phyloP scores from a whole-genome alignment of 2,888 invertebrate genomes.

The Cantharis flavilabris region DNA sequence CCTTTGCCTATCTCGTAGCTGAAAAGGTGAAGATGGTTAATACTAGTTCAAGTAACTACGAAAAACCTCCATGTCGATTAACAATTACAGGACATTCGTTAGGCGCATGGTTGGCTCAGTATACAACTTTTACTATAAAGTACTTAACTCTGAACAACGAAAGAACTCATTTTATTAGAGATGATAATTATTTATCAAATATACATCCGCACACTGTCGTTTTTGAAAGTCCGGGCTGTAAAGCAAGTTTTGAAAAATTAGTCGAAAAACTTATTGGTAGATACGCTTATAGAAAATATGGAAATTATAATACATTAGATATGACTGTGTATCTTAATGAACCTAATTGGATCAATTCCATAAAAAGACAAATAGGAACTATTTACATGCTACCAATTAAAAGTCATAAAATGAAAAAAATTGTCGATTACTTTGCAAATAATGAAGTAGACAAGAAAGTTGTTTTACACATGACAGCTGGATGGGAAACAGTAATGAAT shows the following conservation, averaged over 20 bases:
- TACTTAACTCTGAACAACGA: conserved; percentile 7
- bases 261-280: conserved; percentile 1
- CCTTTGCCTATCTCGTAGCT: conserved; percentile 14
- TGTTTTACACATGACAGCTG: conserved; percentile 12
- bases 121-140: conserved; percentile 18
- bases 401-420: conserved; percentile 2
- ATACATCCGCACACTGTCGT: conserved; percentile 25
- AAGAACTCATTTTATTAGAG: conserved; percentile 10
- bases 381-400: conserved; percentile 4
- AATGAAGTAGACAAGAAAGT: not conserved
- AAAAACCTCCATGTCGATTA: not conserved
- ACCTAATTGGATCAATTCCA: conserved; percentile 14
- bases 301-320: conserved; percentile 17
- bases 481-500: not conserved
- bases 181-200: conserved; percentile 12
- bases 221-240: conserved; percentile 28
- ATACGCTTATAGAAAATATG: conserved; percentile 13
- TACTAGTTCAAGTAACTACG: not conserved
- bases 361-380: conserved; percentile 20
- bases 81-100: conserved; percentile 27
- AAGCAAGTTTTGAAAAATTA: conserved; percentile 5
- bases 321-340: conserved; percentile 21
- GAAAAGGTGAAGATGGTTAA: not conserved
- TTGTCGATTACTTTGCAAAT: not conserved
- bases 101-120: conserved; percentile 24